Evolutionary conservation across 2,113 vertebrate species (phyloP).

Genomic region (Ptyas mucosa): DNA sequence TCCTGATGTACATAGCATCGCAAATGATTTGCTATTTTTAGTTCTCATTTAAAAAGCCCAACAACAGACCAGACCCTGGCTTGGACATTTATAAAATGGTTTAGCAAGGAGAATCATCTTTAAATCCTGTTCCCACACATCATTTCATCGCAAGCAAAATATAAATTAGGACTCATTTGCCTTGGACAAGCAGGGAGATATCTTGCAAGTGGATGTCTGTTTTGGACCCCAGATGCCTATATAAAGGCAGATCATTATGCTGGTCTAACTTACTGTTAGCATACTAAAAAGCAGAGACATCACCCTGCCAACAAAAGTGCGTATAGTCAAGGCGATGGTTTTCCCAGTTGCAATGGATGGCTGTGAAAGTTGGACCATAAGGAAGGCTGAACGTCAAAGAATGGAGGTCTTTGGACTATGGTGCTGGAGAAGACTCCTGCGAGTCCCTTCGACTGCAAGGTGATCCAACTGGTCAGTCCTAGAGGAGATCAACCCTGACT

Average conservation of each 20-base stretch:
- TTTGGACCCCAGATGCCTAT: background rate
- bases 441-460: no score
- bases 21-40: slow-evolving; percentile 27
- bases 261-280: background rate
- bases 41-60: slow-evolving; percentile 9
- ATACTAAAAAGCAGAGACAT: no score
- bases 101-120: slow-evolving; percentile 13
- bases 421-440: no score
- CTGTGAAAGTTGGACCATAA: no score
- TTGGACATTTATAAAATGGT: slow-evolving; percentile 23
- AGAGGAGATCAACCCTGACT: no score
- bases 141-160: background rate
- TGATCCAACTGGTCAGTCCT: no score
- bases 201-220: background rate
- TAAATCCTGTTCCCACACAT: background rate
- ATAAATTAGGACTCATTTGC: background rate
- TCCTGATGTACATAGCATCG: background rate
- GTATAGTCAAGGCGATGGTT: no score
- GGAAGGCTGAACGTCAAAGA: no score
- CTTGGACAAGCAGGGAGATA: background rate
- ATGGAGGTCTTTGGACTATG: no score
- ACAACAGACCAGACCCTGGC: background rate
- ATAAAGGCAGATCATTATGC: background rate
- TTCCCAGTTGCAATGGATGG: no score
- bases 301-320: no score